Conservation (phyloP, 2,113 vertebrate genomes). For the Gallinago undulata region DNA sequence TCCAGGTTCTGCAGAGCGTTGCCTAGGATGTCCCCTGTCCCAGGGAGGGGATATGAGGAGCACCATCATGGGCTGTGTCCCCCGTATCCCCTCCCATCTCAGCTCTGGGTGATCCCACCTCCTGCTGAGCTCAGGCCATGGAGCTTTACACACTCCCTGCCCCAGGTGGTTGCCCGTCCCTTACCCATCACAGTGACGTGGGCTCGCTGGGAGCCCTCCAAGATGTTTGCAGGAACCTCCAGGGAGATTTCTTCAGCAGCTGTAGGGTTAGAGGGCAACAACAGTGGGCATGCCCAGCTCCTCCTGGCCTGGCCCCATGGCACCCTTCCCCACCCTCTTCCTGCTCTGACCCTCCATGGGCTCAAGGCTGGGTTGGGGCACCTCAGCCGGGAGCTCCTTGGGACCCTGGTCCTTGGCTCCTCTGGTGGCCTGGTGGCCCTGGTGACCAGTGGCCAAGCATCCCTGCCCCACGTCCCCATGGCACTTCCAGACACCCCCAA, state of each 20-base stretch:
- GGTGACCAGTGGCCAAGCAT: neutral
- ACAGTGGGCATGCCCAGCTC: neutral
- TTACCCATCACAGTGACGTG: slow-evolving; percentile 19
- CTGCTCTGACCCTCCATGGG: neutral
- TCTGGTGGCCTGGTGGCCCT: neutral
- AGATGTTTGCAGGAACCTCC: slow-evolving; percentile 37
- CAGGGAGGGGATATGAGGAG: neutral
- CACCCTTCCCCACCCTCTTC: neutral
- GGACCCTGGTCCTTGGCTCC: neutral
- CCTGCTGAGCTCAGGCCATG: neutral
- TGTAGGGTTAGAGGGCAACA: neutral
- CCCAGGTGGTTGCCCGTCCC: rapidly evolving
- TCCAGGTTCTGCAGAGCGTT: slow-evolving; percentile 76
- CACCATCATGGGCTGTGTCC: rapidly evolving
- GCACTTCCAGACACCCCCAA: rapidly evolving
- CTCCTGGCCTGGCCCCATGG: rapidly evolving
- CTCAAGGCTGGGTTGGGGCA: neutral
- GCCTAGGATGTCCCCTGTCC: slow-evolving; percentile 70
- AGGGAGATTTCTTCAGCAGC: slow-evolving; percentile 13
- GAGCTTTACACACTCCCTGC: neutral
- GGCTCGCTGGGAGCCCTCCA: slow-evolving; percentile 50
- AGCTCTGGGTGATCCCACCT: rapidly evolving
- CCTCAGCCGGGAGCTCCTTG: neutral
- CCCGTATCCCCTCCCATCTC: rapidly evolving
- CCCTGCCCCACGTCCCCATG: rapidly evolving